Conservation (phyloP, 2,797 vertebrate species). For the Rallus crepitans region DNA sequence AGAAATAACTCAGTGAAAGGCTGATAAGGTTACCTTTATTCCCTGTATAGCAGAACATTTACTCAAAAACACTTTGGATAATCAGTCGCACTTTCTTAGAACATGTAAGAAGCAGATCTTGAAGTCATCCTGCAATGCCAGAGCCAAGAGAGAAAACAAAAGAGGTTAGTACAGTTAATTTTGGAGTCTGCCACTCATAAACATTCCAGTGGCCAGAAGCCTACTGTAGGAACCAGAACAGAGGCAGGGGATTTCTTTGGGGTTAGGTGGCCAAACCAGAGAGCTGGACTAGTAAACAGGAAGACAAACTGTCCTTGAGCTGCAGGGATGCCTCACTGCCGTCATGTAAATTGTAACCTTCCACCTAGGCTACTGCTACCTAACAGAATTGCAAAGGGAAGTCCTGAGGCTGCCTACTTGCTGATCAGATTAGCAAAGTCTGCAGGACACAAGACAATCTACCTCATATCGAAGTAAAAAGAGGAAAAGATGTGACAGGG, state of each 20-base stretch:
- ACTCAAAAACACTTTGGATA: neutral
- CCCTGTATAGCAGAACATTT: neutral
- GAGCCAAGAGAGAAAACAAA: neutral
- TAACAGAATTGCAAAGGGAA: neutral
- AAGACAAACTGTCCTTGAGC: neutral
- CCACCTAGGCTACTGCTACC: neutral
- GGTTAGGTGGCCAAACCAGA: neutral
- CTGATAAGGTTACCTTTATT: neutral
- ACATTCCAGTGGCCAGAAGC: neutral
- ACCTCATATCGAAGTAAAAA: neutral
- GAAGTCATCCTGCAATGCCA: neutral
- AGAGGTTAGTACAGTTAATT: neutral
- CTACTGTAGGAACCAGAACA: neutral
- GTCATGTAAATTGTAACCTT: neutral
- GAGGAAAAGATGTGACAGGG: neutral
- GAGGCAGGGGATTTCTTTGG: neutral
- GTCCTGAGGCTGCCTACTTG: neutral
- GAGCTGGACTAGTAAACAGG: neutral
- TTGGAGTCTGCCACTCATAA: neutral
- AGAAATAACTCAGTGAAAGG: neutral
- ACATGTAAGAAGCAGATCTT: neutral
- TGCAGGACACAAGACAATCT: neutral
- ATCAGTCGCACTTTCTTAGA: neutral
- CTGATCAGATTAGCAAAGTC: neutral
- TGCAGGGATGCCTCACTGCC: neutral